Base-by-base conservation (phyloP, 2,888 invertebrate species). In the Tinea semifulvella region DNA sequence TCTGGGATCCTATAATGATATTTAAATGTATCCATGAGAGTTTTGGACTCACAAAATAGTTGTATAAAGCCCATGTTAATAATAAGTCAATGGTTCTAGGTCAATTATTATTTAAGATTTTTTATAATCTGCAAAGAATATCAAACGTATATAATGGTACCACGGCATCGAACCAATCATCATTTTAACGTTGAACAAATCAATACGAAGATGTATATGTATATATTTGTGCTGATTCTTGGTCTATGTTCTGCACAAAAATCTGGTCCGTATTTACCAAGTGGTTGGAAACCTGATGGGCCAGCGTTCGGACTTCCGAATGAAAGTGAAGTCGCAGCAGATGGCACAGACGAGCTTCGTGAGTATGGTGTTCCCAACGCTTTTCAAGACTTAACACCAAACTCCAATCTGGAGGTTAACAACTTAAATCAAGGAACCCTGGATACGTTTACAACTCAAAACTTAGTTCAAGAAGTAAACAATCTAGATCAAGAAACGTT, bases 281-380 rank as follows among this genome's bases (percentile, higher is more conserved):
- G 76, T 47, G 77, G 79, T 2, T 79, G 79, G 79, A 71, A 55
- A 42, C 79, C 79, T 0, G 50, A 64, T 0, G 79, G 79, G 2
- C 75, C 75, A 0, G 65, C 73, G 0, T 80, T 80, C 53, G 62
- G 54, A 39, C 53, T 80, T 3, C 79, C 79, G 1, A 61, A 67
- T 1, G 76, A 76, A 57, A 14, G 13, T 14, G 25, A 25, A 25
- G 5, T 18, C 50, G 72, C 71, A 20, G 72, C 77, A 2, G 79
- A 81, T 17, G 76, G 77, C 0, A 77, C 79, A 7, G 77, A 82
- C 42, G 70, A 73, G 40, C 75, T 84, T 11, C 69, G 71, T 45
- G 72, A 79, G 47, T 84, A 84, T 48, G 74, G 74, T n/a, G 77
- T 83, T 6, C 80, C 83, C 4, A 77, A 77, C 8, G 5, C 8